A percentile compares a stretch with the other conserved stretches of the same genome.
phyloP scores from a whole-genome alignment of 1,140 invertebrate genomes.

The Eumaeus atala region DNA sequence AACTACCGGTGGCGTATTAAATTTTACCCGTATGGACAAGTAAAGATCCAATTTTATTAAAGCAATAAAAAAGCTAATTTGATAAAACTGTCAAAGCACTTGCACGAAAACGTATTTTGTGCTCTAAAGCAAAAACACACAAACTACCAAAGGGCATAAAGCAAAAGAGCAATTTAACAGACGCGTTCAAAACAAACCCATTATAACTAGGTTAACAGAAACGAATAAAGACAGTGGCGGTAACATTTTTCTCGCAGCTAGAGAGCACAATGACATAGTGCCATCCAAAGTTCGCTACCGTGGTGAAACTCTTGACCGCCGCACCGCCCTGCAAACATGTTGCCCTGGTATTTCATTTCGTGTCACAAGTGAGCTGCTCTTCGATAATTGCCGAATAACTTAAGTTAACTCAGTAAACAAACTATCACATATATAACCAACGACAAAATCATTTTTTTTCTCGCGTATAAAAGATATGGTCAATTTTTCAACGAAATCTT shows the following conservation, averaged over 20 bases:
- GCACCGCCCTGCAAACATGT: conserved; percentile 17
- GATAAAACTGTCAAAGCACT: too few relatives aligned
- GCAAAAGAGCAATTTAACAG: neutral
- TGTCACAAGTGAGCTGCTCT: conserved; percentile 22
- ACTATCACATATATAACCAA: neutral
- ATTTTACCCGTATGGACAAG: too few relatives aligned
- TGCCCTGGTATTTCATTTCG: conserved; percentile 25
- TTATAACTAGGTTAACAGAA: conserved; percentile 8
- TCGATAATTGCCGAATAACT: conserved; percentile 22
- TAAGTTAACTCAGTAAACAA: conserved; percentile 21
- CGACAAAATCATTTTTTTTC: too few relatives aligned
- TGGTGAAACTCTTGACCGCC: conserved; percentile 23
- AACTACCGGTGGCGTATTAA: too few relatives aligned
- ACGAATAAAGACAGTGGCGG: conserved; percentile 6
- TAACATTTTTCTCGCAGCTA: conserved; percentile 14
- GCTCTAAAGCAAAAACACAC: too few relatives aligned
- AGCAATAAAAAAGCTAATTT: too few relatives aligned
- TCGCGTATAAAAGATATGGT: too few relatives aligned
- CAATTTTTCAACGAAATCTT: too few relatives aligned
- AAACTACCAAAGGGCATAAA: too few relatives aligned
- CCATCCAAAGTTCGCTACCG: conserved; percentile 21
- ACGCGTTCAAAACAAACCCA: conserved; percentile 1
- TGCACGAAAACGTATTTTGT: too few relatives aligned
- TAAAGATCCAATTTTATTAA: too few relatives aligned
- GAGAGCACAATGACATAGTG: conserved; percentile 15